These are phyloP conservation scores for Sebastes matsubarae DNA, from an alignment of 2,797 vertebrate species.

Conservation along the genomic window DNA sequence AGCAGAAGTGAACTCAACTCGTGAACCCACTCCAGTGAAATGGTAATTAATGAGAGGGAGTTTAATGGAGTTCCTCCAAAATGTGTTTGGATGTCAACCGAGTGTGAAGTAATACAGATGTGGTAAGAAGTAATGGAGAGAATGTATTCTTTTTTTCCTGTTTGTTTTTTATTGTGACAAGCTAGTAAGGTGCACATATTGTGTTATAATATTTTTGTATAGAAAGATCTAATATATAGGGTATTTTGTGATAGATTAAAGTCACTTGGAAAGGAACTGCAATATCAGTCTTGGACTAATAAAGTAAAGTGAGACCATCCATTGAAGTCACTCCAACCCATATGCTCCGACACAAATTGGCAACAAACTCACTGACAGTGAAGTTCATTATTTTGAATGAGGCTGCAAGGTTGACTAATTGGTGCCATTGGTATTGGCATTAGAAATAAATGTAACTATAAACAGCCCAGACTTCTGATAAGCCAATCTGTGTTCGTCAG, in stretches of 20 bases:
- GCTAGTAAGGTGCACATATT: not conserved
- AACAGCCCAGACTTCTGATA: conserved; percentile 3
- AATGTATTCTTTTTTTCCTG: not conserved
- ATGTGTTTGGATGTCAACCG: conserved; percentile 40
- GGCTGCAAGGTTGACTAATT: conserved; percentile 41
- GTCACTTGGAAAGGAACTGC: not conserved
- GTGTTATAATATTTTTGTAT: not conserved
- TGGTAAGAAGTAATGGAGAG: not conserved
- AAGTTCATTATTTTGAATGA: conserved; percentile 38
- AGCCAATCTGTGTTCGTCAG: not conserved
- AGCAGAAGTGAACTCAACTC: conserved; percentile 67
- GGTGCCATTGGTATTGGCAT: conserved; percentile 28
- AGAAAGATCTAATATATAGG: not conserved
- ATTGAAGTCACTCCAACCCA: conserved; percentile 1
- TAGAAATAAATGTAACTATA: conserved; percentile 12
- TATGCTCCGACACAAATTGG: not conserved
- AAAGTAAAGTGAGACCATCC: not conserved
- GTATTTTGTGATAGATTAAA: not conserved
- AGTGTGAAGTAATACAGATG: conserved; percentile 27
- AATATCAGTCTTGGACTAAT: not conserved
- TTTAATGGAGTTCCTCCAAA: conserved; percentile 58
- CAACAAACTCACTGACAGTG: conserved; percentile 20
- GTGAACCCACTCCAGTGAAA: conserved; percentile 66
- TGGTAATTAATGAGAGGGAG: conserved; percentile 62
- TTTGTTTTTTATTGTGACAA: not conserved